Evolutionary conservation across 2,113 vertebrate species (phyloP).

Genomic region (Pygathrix nemaeus): DNA sequence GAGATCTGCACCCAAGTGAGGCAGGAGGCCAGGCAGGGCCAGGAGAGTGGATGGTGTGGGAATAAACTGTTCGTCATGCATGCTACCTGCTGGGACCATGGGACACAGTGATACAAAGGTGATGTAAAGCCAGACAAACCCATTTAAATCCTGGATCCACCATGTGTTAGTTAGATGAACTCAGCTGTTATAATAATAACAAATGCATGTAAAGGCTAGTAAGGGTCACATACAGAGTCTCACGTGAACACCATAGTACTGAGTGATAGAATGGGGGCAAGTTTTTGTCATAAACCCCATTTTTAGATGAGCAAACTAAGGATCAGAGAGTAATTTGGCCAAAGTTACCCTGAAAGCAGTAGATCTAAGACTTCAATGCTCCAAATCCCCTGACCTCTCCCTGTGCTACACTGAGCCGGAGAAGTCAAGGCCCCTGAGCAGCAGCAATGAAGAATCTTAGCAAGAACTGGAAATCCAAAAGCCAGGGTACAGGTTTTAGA

Average conservation of each 20-base stretch:
- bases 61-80: not conserved
- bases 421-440: not conserved
- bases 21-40: not conserved
- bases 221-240: not conserved
- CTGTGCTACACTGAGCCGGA: not conserved
- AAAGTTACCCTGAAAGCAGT: not conserved
- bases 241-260: not conserved
- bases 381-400: not conserved
- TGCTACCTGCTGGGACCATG: not conserved
- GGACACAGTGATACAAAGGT: fast-evolving
- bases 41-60: not conserved
- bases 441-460: not conserved
- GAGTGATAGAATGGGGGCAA: not conserved
- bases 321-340: not conserved
- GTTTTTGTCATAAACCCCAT: not conserved
- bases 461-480: not conserved
- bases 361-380: not conserved
- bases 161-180: not conserved
- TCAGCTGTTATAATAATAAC: not conserved
- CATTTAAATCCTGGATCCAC: not conserved
- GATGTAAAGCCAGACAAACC: not conserved
- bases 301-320: slow-evolving; percentile 40
- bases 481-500: not conserved
- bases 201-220: not conserved
- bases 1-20: not conserved